These are phyloP conservation scores for Lissocephala sabroskyi DNA, from an alignment of 2,888 invertebrate species.

Conservation along the genomic window DNA sequence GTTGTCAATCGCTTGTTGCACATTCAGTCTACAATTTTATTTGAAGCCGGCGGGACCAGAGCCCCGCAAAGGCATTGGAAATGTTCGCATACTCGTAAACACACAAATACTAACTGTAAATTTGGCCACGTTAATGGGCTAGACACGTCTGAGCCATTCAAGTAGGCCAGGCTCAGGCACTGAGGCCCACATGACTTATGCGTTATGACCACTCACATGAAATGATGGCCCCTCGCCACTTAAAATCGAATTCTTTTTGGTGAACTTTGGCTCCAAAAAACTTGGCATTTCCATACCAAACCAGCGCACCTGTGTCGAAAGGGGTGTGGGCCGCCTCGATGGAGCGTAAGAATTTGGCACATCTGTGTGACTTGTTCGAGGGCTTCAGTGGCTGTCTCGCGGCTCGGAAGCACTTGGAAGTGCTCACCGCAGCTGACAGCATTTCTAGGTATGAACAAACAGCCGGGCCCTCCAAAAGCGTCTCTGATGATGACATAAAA, in stretches of 20 bases:
- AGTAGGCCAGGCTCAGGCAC: slow-evolving; percentile 11
- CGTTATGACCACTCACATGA: slow-evolving; percentile 61
- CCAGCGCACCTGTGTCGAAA: too few relatives aligned
- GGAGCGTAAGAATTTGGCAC: too few relatives aligned
- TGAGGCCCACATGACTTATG: slow-evolving; percentile 46
- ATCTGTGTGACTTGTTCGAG: slow-evolving; percentile 19
- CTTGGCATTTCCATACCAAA: too few relatives aligned
- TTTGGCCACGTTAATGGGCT: slow-evolving; percentile 47
- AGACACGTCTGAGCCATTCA: slow-evolving; percentile 62
- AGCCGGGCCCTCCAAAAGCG: neutral
- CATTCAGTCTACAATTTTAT: neutral
- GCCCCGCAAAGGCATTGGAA: too few relatives aligned
- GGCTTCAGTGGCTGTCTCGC: slow-evolving; percentile 1
- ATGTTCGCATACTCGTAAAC: too few relatives aligned
- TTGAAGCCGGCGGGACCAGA: too few relatives aligned
- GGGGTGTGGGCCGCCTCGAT: too few relatives aligned
- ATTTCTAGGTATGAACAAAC: slow-evolving; percentile 22
- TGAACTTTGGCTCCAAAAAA: too few relatives aligned
- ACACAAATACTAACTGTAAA: too few relatives aligned
- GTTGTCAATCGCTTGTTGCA: too few relatives aligned
- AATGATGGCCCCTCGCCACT: too few relatives aligned
- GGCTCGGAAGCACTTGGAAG: slow-evolving; percentile 12
- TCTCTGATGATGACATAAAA: slow-evolving; percentile 63
- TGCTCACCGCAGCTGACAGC: slow-evolving; percentile 42
- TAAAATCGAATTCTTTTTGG: too few relatives aligned